Evolutionary conservation across 2,113 vertebrate species (phyloP).

Genomic region (pig (Sus scrofa)): DNA sequence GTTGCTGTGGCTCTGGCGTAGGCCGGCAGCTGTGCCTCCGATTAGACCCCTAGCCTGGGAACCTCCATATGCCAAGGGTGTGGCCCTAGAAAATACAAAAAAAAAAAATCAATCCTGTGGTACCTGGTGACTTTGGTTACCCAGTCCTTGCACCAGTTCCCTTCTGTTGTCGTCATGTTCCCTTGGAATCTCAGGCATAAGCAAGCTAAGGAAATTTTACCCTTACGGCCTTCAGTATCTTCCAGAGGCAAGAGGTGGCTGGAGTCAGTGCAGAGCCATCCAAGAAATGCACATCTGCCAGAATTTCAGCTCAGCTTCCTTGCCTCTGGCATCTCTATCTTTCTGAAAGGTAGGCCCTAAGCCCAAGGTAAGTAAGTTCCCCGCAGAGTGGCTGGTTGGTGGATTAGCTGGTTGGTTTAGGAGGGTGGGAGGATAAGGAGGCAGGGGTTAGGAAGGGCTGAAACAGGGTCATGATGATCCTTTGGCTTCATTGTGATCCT

Average conservation of each 20-base stretch:
- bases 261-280: constrained; percentile 87
- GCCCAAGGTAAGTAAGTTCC: constrained; percentile 88
- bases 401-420: not conserved
- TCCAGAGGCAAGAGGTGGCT: not conserved
- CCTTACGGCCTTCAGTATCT: not conserved
- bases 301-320: constrained; percentile 90
- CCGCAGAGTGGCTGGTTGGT: not conserved
- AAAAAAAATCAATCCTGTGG: not conserved
- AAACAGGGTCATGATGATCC: not conserved
- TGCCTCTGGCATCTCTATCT: constrained; percentile 90
- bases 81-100: too few species aligned
- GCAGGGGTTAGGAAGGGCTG: not conserved
- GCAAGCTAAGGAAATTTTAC: not conserved
- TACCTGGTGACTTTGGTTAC: not conserved
- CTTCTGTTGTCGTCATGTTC: not conserved
- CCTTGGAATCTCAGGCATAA: not conserved
- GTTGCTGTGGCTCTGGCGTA: too few species aligned
- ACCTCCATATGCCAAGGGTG: too few species aligned
- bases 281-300: constrained; percentile 86
- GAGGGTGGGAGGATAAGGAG: not conserved
- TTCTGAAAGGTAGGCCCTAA: constrained; percentile 90
- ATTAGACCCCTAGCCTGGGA: too few species aligned
- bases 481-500: not conserved
- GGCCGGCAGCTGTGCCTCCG: too few species aligned
- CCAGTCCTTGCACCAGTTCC: not conserved